Base-by-base conservation (phyloP, 1,140 invertebrate genomes). In the Aphaenogaster floridana region DNA sequence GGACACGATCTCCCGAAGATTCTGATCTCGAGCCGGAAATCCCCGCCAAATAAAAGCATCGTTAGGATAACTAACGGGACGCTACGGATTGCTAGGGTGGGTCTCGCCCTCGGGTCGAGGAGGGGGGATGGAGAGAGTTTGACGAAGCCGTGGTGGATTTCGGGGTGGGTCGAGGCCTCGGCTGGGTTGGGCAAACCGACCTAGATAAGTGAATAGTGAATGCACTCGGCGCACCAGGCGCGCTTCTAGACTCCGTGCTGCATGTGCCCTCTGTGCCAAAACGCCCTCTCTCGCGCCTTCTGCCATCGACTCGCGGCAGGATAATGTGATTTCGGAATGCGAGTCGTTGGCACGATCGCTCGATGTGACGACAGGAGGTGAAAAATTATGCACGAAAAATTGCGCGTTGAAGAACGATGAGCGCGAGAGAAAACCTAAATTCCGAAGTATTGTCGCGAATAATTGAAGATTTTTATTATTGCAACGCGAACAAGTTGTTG, bases 131-230 rank as follows among this genome's bases (percentile, higher is more conserved):
- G 28, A 28, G 76, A 71, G 89, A 87, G 34, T 88, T 88, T 77
- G 86, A 81, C 68, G 74, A 87, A 77, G 81, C 36, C 68, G 77
- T 50, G 88, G 68, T 61, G 69, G 88, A 89, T 90, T 87, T 90
- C 80, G 81, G 61, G 79, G 64, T 87, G 83, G 86, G 77, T 84
- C 88, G 89, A 90, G 79, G 68, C 86, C 86, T 88, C 83, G 69
- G 66, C 77, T 91, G 87, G 90, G 87, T 91, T 91, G 89, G 89
- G 87, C 90, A 91, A 91, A 91, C 89, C 89, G 90, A 91, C 89
- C 90, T 88, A 91, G 89, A 91, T 91, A 88, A 86, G 74, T 91
- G 89, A 91, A 90, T 91, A 90, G 89, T 79, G 87, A 91, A 89
- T 90, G 89, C 78, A 86, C 86, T 86, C 80, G 68, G 63, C 71